phyloP scores from a whole-genome alignment of 2,113 vertebrate species.

The Paraplagusia blochii region DNA sequence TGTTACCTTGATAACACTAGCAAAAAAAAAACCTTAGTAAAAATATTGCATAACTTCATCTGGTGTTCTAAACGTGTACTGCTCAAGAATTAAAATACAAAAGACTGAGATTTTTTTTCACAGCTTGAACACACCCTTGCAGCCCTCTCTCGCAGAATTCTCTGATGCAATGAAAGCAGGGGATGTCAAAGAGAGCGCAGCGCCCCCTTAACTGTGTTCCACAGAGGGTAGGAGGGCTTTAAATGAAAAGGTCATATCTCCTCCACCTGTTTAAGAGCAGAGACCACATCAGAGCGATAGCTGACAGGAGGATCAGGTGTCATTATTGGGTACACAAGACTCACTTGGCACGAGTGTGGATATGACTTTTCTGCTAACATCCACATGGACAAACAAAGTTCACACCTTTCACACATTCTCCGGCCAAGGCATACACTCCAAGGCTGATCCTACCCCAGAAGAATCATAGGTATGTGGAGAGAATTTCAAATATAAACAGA shows the following conservation, averaged over 20 bases:
- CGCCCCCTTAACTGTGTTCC: slow-evolving; percentile 47
- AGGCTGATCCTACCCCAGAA: slow-evolving; percentile 46
- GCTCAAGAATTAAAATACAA: slow-evolving; percentile 10
- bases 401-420: slow-evolving; percentile 19
- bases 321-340: slow-evolving; percentile 55
- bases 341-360: slow-evolving; percentile 38
- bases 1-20: no score
- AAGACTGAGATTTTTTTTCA: slow-evolving; percentile 36
- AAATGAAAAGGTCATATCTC: slow-evolving; percentile 67
- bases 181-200: slow-evolving; percentile 57
- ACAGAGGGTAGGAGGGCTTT: slow-evolving; percentile 47
- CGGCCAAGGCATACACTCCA: slow-evolving; percentile 31
- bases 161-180: slow-evolving; percentile 53
- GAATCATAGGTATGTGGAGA: slow-evolving; percentile 65
- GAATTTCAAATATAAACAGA: slow-evolving; percentile 71
- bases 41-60: no score
- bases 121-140: slow-evolving; percentile 43
- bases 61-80: no score
- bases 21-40: no score
- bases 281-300: slow-evolving; percentile 66
- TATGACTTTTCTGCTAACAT: slow-evolving; percentile 45
- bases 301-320: slow-evolving; percentile 55
- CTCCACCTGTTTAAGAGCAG: slow-evolving; percentile 73
- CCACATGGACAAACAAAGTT: slow-evolving; percentile 27
- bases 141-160: slow-evolving; percentile 45